Evolutionary conservation across 2,888 invertebrate genomes (phyloP), one percentile per base, ranked within the genome.

Genomic region (Caenorhabditis sp.): DNA sequence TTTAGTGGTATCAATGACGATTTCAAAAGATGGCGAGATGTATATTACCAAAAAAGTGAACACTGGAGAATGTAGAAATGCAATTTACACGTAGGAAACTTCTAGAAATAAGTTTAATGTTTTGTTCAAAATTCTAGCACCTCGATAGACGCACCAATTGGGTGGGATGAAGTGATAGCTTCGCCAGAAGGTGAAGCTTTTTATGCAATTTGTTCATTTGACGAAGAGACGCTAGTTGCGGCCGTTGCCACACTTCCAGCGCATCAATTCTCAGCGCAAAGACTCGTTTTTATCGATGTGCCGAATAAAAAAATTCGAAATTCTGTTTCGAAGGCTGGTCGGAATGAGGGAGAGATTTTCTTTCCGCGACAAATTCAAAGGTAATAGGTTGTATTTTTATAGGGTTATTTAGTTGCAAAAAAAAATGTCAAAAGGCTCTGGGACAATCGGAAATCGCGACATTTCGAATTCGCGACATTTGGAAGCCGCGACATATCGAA

Each of bases 221-320:
- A 85, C 59, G 78, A 81, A 1, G 65, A 81, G 27, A 84, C 83
- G 3, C 58, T 86, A 17, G 72, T 84, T 12, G 84, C 78, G 17
- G 75, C 81, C 14, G 74, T 82, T 6, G 58, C 70, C 4, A 57
- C 77, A 17, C 54, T 78, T 27, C 86, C 86, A 8, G 73, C 81
- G 23, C 84, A 83, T 70, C 77, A 83, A 69, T 82, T 79, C 62
- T 81, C 84, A 24, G 84, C 82, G 54, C 84, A 84, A 58, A 62
- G 73, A 23, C 55, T 86, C 14, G 82, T 80, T 19, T 69, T 78
- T 62, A 73, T 83, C 27, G 72, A 84, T 62, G 26, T 79, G 12
- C 76, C 72, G 50, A 68, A 61, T 19, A 66, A 71, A 23, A 73
- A 66, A 26, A 72, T 80, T 8, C 57, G 53, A 17, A 76, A 76